Conservation (phyloP, 2,888 invertebrate species). For the Spisula subtruncata region DNA sequence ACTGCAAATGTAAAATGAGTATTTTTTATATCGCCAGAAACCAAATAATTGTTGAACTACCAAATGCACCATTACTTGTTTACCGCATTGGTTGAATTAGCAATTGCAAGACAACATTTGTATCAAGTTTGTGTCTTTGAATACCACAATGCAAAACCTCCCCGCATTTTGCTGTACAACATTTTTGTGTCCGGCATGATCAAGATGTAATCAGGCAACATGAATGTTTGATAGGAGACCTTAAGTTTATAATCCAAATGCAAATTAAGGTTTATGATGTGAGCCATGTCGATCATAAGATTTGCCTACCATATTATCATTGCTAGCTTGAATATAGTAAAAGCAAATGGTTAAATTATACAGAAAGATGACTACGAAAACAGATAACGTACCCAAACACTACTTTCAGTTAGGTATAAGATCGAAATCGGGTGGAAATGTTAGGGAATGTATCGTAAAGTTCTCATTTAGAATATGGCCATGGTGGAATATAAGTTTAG, state of each 20-base stretch:
- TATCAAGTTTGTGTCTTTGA: too few species aligned
- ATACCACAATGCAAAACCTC: neutral
- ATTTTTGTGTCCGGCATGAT: too few species aligned
- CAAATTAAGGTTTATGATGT: neutral
- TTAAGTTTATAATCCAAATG: too few species aligned
- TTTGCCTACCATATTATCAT: neutral
- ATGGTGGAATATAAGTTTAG: too few species aligned
- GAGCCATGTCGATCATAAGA: neutral
- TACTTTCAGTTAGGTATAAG: neutral
- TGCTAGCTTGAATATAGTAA: neutral
- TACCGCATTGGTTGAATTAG: too few species aligned
- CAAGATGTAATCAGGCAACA: neutral
- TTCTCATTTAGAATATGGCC: too few species aligned
- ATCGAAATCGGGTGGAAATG: neutral
- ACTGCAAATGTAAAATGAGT: too few species aligned
- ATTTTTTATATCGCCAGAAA: too few species aligned
- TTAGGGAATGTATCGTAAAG: neutral
- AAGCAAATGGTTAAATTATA: conserved; percentile 3
- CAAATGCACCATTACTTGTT: too few species aligned
- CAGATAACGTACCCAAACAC: neutral
- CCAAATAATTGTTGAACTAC: too few species aligned
- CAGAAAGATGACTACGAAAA: neutral
- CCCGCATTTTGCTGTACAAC: too few species aligned
- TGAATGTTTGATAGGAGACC: neutral
- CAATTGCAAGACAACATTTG: too few species aligned